Evolutionary conservation across 2,113 vertebrate species (phyloP).

Genomic region (Corythaixoides concolor): DNA sequence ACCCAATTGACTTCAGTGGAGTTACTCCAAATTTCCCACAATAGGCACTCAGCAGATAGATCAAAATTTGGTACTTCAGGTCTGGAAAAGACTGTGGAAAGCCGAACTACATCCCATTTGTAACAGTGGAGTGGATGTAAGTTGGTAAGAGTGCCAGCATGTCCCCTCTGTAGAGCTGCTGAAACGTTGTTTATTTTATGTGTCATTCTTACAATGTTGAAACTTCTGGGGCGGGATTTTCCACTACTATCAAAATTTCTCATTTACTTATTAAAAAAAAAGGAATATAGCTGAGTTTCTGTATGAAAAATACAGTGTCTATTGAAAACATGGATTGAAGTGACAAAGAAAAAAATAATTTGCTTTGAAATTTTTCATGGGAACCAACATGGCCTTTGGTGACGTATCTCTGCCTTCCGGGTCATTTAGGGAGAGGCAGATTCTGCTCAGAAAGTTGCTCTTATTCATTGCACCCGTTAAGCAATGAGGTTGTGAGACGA

Average conservation of each 20-base stretch:
- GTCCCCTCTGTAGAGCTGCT: background rate
- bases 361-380: background rate
- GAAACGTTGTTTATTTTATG: background rate
- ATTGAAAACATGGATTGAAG: background rate
- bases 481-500: background rate
- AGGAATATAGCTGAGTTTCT: background rate
- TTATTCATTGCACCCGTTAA: background rate
- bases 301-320: background rate
- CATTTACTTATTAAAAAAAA: background rate
- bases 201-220: background rate
- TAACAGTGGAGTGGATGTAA: background rate
- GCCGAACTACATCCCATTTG: conserved; percentile 19
- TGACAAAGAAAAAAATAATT: background rate
- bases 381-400: background rate
- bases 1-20: conserved; percentile 53
- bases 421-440: background rate
- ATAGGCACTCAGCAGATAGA: conserved; percentile 44
- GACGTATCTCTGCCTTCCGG: background rate
- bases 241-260: background rate
- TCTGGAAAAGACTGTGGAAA: conserved; percentile 23
- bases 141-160: background rate
- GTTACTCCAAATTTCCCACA: conserved; percentile 63
- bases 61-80: conserved; percentile 14
- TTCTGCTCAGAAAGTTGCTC: background rate
- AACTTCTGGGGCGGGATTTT: background rate